Percentiles rank a stretch among this genome's conserved stretches.
These are phyloP conservation scores for Theretra japonica DNA, from an alignment of 2,888 invertebrate genomes.

Conservation along the genomic window DNA sequence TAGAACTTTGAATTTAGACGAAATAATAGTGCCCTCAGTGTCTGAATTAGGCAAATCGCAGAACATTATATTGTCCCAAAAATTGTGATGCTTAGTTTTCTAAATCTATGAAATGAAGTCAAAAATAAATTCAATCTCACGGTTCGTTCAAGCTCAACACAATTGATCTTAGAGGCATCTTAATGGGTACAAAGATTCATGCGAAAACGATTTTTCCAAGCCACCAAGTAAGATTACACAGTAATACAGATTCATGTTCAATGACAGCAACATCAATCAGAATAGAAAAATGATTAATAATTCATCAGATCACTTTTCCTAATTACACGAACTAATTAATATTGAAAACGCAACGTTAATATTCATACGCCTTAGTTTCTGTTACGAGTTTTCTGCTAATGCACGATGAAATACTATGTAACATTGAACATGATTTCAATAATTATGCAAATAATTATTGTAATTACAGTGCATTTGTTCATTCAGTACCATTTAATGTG, in stretches of 20 bases:
- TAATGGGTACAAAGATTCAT: too few species aligned
- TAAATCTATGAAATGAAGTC: too few species aligned
- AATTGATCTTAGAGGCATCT: too few species aligned
- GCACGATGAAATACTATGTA: not conserved
- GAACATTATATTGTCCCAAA: too few species aligned
- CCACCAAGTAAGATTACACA: too few species aligned
- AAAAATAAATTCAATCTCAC: too few species aligned
- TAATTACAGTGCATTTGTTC: not conserved
- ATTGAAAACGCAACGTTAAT: slow-evolving; percentile 32
- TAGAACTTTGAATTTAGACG: too few species aligned
- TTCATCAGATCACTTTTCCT: not conserved
- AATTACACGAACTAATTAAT: not conserved
- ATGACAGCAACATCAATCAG: not conserved
- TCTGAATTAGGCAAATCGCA: too few species aligned
- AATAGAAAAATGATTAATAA: slow-evolving; percentile 6
- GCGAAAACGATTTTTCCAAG: too few species aligned
- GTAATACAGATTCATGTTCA: not conserved
- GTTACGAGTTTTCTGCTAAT: not conserved
- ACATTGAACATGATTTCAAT: not conserved
- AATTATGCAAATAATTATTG: not conserved
- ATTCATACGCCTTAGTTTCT: not conserved
- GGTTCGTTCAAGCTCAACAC: too few species aligned
- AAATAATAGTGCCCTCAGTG: too few species aligned
- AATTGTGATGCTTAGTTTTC: too few species aligned
- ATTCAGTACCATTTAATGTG: not conserved